Base-by-base conservation (phyloP, 1,140 invertebrate species). In the Drosophila lowei region DNA sequence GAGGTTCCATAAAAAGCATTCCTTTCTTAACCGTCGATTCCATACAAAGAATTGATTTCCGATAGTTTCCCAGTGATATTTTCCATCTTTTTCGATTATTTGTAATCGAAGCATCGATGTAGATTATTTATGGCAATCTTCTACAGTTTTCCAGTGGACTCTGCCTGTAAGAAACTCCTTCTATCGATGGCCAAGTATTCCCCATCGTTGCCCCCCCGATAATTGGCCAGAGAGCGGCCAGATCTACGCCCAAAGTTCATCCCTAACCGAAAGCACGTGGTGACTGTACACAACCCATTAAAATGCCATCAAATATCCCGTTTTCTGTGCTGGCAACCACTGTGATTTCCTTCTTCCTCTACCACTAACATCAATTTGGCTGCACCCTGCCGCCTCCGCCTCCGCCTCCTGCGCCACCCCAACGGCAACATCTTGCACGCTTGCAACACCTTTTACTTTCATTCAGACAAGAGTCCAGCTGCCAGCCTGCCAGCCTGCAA, bases 371-470 rank as follows among this genome's bases (percentile, higher is more conserved):
- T 77, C 74, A 38, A 56, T 78, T 57, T 59, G 55, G 52, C 50
- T 38, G 56, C 25, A 47, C 70, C 41, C 50, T 58, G 34, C 34
- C 34, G 34, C 34, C 34, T 5, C 34, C 34, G 4, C 34, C 34
- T 1, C 34, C 11, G 9, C 9, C 30, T 8, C 30, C 9, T 8
- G 3, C 3, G 8, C 11, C 34, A 38, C 11, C 34, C 34, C 34
- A 38, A 38, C 34, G 34, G 34, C 34, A 38, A 18, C 9, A 38
- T 50, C 41, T 42, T 38, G 18, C 34, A 41, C 57, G 48, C 34
- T 38, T 38, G 76, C 74, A 72, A 88, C 78, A 88, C 85, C 83
- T 86, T 86, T 86, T 86, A 86, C 83, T 86, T 86, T 86, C 83
- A 57, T 72, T 56, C 23, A 56, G 53, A 44, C 76, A 61, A 64